Conservation (phyloP, 2,113 vertebrate genomes). For the Colaptes auratus region DNA sequence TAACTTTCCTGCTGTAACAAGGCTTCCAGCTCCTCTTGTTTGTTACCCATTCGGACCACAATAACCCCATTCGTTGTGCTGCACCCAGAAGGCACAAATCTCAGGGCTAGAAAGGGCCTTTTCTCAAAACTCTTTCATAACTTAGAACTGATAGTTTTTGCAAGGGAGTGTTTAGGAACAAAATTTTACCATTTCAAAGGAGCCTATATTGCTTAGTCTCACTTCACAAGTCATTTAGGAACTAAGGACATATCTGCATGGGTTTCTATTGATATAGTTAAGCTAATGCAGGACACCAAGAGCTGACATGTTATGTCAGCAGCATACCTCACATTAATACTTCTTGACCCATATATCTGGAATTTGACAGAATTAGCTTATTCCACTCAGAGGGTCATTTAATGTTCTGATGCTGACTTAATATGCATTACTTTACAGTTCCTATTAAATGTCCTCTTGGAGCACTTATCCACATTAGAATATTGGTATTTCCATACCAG, state of each 20-base stretch:
- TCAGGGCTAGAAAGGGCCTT: background rate
- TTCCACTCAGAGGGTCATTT: background rate
- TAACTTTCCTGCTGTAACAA: too few species aligned
- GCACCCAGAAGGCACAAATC: background rate
- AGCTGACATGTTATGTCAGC: background rate
- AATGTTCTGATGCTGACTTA: conserved; percentile 31
- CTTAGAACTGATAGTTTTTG: background rate
- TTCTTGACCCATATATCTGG: background rate
- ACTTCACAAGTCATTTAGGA: background rate
- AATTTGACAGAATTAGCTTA: conserved; percentile 14
- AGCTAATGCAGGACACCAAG: background rate
- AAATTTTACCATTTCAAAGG: background rate
- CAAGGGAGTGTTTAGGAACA: background rate
- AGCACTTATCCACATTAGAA: conserved; percentile 19
- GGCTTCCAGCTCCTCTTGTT: too few species aligned
- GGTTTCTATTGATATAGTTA: background rate
- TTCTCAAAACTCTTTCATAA: background rate
- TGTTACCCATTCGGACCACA: background rate
- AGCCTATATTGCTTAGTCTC: background rate
- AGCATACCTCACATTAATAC: conserved; percentile 1
- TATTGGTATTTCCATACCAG: conserved; percentile 29
- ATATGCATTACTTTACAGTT: conserved; percentile 14
- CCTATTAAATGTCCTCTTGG: conserved; percentile 21
- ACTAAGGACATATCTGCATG: background rate
- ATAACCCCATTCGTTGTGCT: background rate